A percentile compares a stretch with the other conserved stretches of the same genome.
These are phyloP conservation scores for Polypedilum pembai DNA, from an alignment of 1,140 invertebrate genomes.

Conservation along the genomic window DNA sequence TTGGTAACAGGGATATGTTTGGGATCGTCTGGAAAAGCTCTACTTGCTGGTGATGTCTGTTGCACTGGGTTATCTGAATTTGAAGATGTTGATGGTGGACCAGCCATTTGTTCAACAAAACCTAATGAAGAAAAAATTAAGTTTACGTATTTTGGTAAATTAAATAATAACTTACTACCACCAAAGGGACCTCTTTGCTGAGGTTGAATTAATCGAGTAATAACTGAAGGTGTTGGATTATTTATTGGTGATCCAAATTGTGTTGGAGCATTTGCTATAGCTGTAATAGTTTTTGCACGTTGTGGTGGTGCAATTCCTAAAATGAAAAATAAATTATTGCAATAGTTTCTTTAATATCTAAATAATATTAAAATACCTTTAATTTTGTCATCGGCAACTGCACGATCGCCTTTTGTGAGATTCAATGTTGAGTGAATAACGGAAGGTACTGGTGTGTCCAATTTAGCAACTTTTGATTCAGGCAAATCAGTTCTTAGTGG, in stretches of 20 bases:
- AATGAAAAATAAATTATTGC: not conserved
- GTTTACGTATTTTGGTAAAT: not conserved
- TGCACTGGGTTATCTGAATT: not conserved
- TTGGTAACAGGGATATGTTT: not conserved
- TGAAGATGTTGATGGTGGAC: slow-evolving; percentile 2
- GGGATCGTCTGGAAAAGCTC: not conserved
- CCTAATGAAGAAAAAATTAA: not conserved
- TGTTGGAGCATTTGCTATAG: not conserved
- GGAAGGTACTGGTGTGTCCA: not conserved
- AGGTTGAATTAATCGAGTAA: not conserved
- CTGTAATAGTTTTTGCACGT: not conserved
- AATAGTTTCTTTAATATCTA: not conserved
- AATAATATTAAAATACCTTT: not conserved
- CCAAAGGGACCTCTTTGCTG: not conserved
- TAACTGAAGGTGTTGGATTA: not conserved
- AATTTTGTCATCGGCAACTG: not conserved
- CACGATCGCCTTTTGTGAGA: too few relatives aligned
- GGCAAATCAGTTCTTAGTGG: slow-evolving; percentile 33
- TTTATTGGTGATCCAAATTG: not conserved
- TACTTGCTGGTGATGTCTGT: not conserved
- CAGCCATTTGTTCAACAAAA: not conserved
- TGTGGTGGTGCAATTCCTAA: not conserved
- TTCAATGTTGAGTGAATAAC: slow-evolving; percentile 1
- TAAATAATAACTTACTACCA: not conserved
- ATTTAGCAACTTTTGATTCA: not conserved